Evolutionary conservation across 2,797 vertebrate genomes (phyloP), one percentile per base, ranked within the genome.

Genomic region (Petrocephalus schoutedeni): DNA sequence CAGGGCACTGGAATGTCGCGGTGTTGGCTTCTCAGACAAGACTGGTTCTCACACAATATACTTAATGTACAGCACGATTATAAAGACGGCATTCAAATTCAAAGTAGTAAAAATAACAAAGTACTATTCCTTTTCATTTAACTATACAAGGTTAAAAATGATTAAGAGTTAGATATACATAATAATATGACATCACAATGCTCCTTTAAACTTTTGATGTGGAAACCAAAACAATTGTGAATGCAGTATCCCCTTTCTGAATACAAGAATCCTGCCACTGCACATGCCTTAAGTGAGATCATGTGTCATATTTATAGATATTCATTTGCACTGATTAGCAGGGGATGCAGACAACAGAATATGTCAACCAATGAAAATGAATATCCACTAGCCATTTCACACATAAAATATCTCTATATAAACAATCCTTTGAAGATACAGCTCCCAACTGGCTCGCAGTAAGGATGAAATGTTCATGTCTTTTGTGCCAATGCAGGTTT

Each of bases 81-180:
- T 41, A 94, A 90, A 93, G 92, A 93, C 90, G 88, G 93, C 92
- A 92, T 92, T 94, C 89, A 93, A 92, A 92, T 92, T 93, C 85
- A 90, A 92, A 94, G 94, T 87, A 19, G 92, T 94, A 92, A 92
- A 91, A 91, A 94, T 93, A 91, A 94, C 92, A 89, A 92, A 91
- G 61, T 91, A 89, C 90, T 87, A 89, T 71, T 91, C 86, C 86
- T 87, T 92, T 92, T 87, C 87, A 92, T 82, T 93, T 93, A 92
- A 92, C 94, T 96, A 94, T 96, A 96, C 95, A 96, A 91, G 92
- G 93, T 93, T 93, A 93, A 94, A 92, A 91, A 91, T 88, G 87
- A 91, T 88, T 87, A 92, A 94, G 91, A 94, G 94, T 94, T 94
- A 94, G 92, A 95, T 95, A 93, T 93, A 95, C 93, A 95, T 94